Conservation (phyloP, 2,888 invertebrate species). For the Andrena dorsata region DNA sequence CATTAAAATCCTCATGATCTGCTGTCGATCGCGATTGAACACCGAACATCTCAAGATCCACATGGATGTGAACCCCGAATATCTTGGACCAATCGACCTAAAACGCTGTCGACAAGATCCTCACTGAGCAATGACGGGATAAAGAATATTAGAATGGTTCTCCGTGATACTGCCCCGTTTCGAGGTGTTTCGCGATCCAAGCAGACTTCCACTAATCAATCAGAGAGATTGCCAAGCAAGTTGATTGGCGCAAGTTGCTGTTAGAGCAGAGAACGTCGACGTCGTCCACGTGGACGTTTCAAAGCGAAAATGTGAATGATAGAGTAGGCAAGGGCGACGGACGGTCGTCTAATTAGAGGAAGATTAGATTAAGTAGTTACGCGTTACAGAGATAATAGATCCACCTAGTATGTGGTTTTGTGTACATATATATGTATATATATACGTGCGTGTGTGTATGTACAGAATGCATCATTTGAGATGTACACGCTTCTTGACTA, state of each 20-base stretch:
- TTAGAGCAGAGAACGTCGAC: constrained; percentile 29
- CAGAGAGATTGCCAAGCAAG: background rate
- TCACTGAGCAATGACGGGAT: too few relatives aligned
- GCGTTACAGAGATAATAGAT: constrained; percentile 48
- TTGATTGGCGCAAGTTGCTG: constrained; percentile 18
- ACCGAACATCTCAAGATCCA: too few relatives aligned
- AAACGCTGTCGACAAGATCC: too few relatives aligned
- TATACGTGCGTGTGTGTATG: constrained; percentile 10
- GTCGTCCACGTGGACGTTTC: constrained; percentile 8
- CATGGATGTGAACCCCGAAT: too few relatives aligned
- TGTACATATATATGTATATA: constrained; percentile 24
- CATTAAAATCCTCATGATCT: too few relatives aligned
- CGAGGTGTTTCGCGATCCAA: background rate
- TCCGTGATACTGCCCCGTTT: background rate
- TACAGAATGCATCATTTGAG: constrained; percentile 34
- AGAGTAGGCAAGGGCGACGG: constrained; percentile 39
- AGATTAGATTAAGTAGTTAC: constrained; percentile 54
- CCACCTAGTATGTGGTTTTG: constrained; percentile 21
- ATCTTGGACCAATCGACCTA: too few relatives aligned
- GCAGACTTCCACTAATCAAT: background rate
- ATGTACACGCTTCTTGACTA: constrained; percentile 12
- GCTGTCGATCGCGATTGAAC: too few relatives aligned
- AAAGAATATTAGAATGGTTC: background rate
- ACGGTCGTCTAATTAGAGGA: constrained; percentile 46
- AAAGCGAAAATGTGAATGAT: constrained; percentile 30